phyloP scores from a whole-genome alignment of 2,797 vertebrate species.

The Notolabrus celidotus region DNA sequence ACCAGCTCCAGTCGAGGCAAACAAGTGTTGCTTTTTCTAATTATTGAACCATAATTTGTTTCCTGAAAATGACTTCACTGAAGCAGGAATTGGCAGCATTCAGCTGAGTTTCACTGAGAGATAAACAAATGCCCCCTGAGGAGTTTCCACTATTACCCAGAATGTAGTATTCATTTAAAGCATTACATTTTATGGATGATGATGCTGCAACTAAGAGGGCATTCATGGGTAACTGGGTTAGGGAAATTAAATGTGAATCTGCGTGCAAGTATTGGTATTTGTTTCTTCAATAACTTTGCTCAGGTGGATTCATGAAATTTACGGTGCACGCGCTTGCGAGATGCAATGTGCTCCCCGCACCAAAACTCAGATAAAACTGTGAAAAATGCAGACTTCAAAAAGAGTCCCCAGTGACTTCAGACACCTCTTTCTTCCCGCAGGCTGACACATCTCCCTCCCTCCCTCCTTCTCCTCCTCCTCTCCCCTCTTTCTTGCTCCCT shows the following conservation, averaged over 20 bases:
- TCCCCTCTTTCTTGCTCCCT: slow-evolving; percentile 6
- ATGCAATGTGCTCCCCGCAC: slow-evolving; percentile 26
- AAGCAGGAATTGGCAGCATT: slow-evolving; percentile 49
- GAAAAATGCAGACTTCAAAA: slow-evolving; percentile 66
- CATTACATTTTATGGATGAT: slow-evolving; percentile 71
- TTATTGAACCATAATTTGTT: slow-evolving; percentile 63
- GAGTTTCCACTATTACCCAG: slow-evolving; percentile 54
- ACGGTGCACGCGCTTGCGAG: slow-evolving; percentile 42
- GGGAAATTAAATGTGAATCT: slow-evolving; percentile 69
- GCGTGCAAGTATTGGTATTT: slow-evolving; percentile 31
- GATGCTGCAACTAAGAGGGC: slow-evolving; percentile 71
- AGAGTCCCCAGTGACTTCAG: slow-evolving; percentile 55
- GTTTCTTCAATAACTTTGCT: slow-evolving; percentile 58
- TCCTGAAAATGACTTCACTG: slow-evolving; percentile 54
- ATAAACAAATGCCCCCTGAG: slow-evolving; percentile 64
- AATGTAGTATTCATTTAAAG: slow-evolving; percentile 66
- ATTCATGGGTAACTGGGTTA: slow-evolving; percentile 74
- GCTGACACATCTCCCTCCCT: slow-evolving; percentile 37
- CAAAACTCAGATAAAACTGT: slow-evolving; percentile 61
- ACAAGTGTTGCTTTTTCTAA: slow-evolving; percentile 51
- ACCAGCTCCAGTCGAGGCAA: slow-evolving; percentile 41
- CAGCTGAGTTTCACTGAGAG: slow-evolving; percentile 44
- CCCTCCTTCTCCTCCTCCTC: slow-evolving; percentile 9
- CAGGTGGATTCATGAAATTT: slow-evolving; percentile 49
- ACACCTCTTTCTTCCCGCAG: slow-evolving; percentile 42